phyloP scores from a whole-genome alignment of 2,797 vertebrate genomes.

The Falco biarmicus region DNA sequence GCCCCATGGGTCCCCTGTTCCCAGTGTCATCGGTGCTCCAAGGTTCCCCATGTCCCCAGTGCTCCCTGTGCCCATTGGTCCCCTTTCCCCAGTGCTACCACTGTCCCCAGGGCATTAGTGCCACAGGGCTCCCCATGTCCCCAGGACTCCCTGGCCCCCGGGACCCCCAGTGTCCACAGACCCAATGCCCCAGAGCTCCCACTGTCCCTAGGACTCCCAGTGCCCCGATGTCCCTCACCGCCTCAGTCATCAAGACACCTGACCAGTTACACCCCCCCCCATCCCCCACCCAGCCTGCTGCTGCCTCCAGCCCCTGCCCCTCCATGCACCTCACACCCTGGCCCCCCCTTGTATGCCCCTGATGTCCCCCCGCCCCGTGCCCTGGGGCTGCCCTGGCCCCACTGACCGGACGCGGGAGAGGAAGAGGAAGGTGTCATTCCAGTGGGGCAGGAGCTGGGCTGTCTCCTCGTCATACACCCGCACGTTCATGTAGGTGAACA shows the following conservation, averaged over 20 bases:
- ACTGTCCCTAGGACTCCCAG: not conserved
- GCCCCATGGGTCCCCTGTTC: not conserved
- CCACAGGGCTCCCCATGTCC: too few species aligned
- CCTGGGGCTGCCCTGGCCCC: not conserved
- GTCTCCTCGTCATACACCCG: constrained; percentile 91
- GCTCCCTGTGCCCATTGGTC: not conserved
- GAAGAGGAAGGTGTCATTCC: constrained; percentile 91
- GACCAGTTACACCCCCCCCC: too few species aligned
- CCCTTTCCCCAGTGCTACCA: too few species aligned
- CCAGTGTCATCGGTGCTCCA: not conserved
- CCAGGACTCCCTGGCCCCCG: not conserved
- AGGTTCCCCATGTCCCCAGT: too few species aligned
- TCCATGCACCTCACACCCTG: too few species aligned
- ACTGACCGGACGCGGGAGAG: constrained; percentile 86
- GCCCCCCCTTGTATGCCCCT: not conserved
- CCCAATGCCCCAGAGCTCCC: not conserved
- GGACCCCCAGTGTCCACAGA: not conserved
- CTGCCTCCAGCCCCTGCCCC: too few species aligned
- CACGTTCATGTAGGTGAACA: constrained; percentile 92
- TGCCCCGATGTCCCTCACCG: not conserved
- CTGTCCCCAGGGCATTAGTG: not conserved
- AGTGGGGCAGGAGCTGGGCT: constrained; percentile 88
- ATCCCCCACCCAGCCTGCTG: fast-evolving
- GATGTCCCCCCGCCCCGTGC: fast-evolving
- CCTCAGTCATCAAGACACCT: not conserved